phyloP scores from a whole-genome alignment of 1,140 invertebrate genomes.

The Mamestra configurata region DNA sequence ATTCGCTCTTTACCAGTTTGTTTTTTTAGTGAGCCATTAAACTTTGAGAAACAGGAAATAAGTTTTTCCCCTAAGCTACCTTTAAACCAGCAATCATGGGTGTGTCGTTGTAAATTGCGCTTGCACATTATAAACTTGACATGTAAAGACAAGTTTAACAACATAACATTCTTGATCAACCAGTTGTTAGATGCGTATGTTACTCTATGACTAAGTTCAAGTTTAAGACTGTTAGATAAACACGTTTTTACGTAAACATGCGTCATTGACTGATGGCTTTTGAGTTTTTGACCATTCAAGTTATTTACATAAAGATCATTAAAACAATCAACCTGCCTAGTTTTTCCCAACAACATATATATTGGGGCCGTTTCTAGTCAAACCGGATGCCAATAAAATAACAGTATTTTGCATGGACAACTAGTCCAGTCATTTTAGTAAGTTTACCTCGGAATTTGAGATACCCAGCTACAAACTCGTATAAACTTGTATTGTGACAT shows the following conservation, averaged over 20 bases:
- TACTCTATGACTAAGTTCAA: conserved; percentile 27
- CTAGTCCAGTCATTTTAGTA: too few relatives aligned
- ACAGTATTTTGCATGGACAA: too few relatives aligned
- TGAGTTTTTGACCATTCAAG: background rate
- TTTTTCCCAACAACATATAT: conserved; percentile 1
- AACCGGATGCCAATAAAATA: too few relatives aligned
- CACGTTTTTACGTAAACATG: conserved; percentile 36
- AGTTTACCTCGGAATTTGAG: too few relatives aligned
- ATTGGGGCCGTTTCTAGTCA: too few relatives aligned
- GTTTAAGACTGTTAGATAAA: conserved; percentile 23
- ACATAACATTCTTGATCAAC: background rate
- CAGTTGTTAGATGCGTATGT: background rate
- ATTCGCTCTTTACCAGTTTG: too few relatives aligned
- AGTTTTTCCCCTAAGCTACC: too few relatives aligned
- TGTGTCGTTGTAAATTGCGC: background rate
- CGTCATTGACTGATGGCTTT: conserved; percentile 4
- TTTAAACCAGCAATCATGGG: background rate
- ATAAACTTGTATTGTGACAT: too few relatives aligned
- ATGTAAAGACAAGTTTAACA: background rate
- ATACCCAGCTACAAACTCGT: too few relatives aligned
- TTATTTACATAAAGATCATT: background rate
- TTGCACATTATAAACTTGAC: background rate
- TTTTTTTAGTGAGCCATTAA: too few relatives aligned
- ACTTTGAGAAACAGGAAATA: too few relatives aligned
- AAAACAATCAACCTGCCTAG: too few relatives aligned